A percentile compares a stretch with the other conserved stretches of the same genome.
phyloP scores from a whole-genome alignment of 2,113 vertebrate species.

The Falco punctatus region DNA sequence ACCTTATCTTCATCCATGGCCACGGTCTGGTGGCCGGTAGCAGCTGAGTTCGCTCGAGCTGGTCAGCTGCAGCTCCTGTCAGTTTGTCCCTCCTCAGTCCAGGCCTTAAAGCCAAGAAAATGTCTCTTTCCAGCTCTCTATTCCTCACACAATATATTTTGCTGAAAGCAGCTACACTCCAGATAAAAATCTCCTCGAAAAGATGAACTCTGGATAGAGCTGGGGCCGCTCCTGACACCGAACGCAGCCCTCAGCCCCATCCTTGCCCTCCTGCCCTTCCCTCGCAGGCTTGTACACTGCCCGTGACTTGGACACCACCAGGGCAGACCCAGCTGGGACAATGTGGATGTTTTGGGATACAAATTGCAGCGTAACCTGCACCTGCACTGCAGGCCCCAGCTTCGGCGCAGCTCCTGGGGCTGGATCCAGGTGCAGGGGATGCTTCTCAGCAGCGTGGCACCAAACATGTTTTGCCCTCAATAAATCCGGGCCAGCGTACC shows the following conservation, averaged over 20 bases:
- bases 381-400: accelerated
- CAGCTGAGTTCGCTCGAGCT: background rate
- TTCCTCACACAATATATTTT: background rate
- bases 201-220: accelerated
- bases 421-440: background rate
- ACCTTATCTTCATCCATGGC: background rate
- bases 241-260: background rate
- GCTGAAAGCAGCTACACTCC: background rate
- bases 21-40: accelerated
- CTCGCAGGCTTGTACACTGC: no score
- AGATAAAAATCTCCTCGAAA: background rate
- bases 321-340: background rate
- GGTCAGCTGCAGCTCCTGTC: background rate
- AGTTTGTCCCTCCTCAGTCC: background rate
- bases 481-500: background rate
- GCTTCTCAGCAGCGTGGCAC: background rate
- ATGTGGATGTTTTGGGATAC: background rate
- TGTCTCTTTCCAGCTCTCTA: background rate
- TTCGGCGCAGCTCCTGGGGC: background rate
- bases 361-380: accelerated
- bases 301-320: background rate
- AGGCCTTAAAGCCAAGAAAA: background rate
- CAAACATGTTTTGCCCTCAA: background rate
- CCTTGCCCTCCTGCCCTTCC: background rate
- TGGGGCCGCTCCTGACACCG: background rate